Conservation (phyloP, 2,797 vertebrate genomes). For the Rhinichthys osculus region DNA sequence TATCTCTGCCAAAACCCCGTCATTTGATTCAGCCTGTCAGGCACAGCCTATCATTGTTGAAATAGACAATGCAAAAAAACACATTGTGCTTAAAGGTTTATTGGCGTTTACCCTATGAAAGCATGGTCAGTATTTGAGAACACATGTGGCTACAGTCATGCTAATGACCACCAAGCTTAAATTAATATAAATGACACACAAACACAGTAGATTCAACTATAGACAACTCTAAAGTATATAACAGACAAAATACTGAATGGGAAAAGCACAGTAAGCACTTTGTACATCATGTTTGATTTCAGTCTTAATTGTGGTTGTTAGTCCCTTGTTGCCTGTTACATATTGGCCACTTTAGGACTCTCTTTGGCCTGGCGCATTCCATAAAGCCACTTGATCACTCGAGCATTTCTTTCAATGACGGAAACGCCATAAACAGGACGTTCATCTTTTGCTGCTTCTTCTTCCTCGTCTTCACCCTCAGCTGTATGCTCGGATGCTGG, state of each 20-base stretch:
- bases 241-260: constrained; percentile 1
- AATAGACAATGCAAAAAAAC: neutral
- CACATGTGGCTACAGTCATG: neutral
- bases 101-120: neutral
- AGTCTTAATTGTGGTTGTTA: neutral
- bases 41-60: neutral
- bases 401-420: constrained; percentile 91
- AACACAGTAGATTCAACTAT: neutral
- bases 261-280: neutral
- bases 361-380: constrained; percentile 85
- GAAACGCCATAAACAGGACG: constrained; percentile 88
- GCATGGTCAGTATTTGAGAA: constrained; percentile 2
- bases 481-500: constrained; percentile 85
- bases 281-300: neutral
- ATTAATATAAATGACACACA: no score
- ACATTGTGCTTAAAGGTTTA: neutral
- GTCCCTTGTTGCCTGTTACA: constrained; percentile 55
- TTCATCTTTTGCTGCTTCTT: constrained; percentile 61
- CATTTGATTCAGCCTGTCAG: neutral
- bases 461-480: constrained; percentile 73
- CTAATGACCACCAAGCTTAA: neutral
- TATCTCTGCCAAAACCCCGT: neutral
- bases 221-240: neutral
- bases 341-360: constrained; percentile 73
- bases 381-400: constrained; percentile 97